A percentile compares a stretch with the other conserved stretches of the same genome.
Conservation (phyloP, 1,140 invertebrate species). For the Phocides pigmalion region DNA sequence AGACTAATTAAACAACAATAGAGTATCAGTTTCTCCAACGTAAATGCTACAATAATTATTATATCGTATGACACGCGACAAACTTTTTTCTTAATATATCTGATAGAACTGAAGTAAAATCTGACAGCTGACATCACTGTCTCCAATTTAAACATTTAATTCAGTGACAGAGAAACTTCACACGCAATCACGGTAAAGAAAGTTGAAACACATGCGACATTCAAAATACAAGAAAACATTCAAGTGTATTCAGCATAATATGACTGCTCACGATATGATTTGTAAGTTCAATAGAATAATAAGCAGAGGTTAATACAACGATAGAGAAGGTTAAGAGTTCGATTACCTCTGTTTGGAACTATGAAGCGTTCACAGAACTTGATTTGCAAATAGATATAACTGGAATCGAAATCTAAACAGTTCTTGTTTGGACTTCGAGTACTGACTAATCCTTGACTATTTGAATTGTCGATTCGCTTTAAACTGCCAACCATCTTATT, state of each 20-base stretch:
- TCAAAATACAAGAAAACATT: slow-evolving; percentile 1
- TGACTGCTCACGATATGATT: neutral
- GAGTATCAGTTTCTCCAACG: neutral
- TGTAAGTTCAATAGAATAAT: neutral
- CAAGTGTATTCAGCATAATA: neutral
- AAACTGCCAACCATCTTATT: neutral
- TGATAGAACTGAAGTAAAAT: slow-evolving; percentile 1
- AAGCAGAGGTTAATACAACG: neutral
- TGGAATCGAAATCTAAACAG: neutral
- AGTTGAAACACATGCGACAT: neutral
- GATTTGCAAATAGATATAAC: neutral
- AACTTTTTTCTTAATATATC: neutral
- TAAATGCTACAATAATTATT: neutral
- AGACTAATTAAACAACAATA: neutral
- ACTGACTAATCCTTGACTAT: neutral
- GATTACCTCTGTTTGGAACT: slow-evolving; percentile 4
- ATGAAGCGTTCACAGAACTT: neutral
- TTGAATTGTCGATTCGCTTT: neutral
- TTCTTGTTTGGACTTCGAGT: neutral
- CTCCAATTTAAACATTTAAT: slow-evolving; percentile 10
- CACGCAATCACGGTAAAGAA: slow-evolving; percentile 8
- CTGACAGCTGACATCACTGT: slow-evolving; percentile 7
- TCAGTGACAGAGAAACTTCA: neutral
- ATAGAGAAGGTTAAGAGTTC: slow-evolving; percentile 1
- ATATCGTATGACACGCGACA: neutral